Conservation (phyloP, 2,113 vertebrate genomes). For the Psilopogon haemacephalus region DNA sequence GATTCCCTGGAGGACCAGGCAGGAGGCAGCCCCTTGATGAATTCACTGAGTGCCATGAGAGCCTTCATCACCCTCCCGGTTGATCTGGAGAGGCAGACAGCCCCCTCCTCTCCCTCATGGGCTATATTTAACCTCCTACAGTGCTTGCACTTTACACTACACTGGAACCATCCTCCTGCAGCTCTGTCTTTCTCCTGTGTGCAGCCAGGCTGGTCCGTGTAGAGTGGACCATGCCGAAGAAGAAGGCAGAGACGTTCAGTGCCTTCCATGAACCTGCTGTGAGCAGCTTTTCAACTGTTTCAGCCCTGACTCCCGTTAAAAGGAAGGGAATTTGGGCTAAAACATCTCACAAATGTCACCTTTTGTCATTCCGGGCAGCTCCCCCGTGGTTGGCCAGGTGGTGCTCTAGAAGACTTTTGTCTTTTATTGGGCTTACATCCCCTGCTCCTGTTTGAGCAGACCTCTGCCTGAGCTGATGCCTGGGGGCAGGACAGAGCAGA, state of each 20-base stretch:
- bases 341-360: background rate
- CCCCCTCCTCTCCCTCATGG: background rate
- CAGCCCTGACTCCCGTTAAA: background rate
- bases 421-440: background rate
- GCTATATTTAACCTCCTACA: background rate
- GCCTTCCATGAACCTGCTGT: rapidly evolving
- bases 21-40: background rate
- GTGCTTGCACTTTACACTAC: background rate
- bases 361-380: background rate
- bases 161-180: background rate
- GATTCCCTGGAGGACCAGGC: background rate
- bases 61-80: background rate
- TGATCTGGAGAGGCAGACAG: background rate
- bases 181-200: background rate
- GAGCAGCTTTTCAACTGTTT: background rate
- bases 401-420: background rate
- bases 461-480: background rate
- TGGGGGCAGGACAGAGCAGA: background rate
- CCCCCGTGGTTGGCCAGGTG: rapidly evolving
- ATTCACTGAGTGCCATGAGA: background rate
- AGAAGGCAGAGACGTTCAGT: background rate
- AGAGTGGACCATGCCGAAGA: rapidly evolving
- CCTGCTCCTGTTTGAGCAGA: background rate
- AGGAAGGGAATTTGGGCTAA: background rate
- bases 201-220: rapidly evolving